Percentiles rank a stretch among this genome's conserved stretches.
Evolutionary conservation across 2,888 invertebrate species (phyloP).

Genomic region (Automeris io): DNA sequence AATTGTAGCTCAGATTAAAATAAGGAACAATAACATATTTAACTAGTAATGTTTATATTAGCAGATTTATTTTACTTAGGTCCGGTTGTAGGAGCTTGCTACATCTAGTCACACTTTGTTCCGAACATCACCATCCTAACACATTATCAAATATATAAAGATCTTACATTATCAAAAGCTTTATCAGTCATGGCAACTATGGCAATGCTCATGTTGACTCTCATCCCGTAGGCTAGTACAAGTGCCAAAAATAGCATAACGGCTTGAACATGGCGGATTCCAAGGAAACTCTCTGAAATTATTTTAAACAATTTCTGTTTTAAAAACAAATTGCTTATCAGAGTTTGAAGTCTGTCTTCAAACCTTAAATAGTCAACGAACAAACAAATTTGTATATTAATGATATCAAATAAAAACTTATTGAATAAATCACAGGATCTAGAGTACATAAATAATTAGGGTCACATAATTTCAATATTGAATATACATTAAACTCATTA

Average conservation of each 20-base stretch:
- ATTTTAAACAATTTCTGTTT: constrained; percentile 3
- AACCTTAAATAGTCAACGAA: constrained; percentile 1
- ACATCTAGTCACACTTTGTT: too few relatives aligned
- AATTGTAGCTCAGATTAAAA: too few relatives aligned
- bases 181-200: constrained; percentile 80
- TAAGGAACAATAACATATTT: too few relatives aligned
- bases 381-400: not conserved
- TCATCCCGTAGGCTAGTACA: constrained; percentile 75
- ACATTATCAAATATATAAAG: not conserved
- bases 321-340: constrained; percentile 4
- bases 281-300: constrained; percentile 55
- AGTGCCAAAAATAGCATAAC: constrained; percentile 75
- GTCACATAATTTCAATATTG: not conserved
- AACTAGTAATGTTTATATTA: too few relatives aligned
- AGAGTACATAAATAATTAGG: not conserved
- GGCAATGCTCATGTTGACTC: constrained; percentile 80
- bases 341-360: not conserved
- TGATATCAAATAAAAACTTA: not conserved
- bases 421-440: not conserved
- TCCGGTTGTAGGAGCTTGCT: too few relatives aligned
- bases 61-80: too few relatives aligned
- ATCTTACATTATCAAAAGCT: not conserved
- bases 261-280: constrained; percentile 77
- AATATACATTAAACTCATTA: not conserved
- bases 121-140: too few relatives aligned